These are phyloP conservation scores for Buphagus erythrorhynchus DNA, from an alignment of 2,797 vertebrate species.

Conservation along the genomic window DNA sequence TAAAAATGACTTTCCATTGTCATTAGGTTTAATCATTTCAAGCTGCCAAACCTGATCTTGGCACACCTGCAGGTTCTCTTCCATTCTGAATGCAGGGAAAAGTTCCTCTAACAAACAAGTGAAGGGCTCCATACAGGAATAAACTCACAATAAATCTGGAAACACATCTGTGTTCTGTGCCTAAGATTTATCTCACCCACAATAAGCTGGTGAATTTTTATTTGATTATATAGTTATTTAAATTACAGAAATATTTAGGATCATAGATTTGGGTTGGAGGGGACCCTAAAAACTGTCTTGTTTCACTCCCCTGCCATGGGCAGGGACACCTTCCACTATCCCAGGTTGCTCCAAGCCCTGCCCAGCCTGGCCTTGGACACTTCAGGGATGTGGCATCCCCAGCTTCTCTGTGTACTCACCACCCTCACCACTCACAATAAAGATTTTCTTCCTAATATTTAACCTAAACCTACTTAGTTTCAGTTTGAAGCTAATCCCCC, in stretches of 20 bases:
- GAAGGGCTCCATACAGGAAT: not conserved
- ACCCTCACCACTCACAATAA: not conserved
- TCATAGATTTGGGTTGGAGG: not conserved
- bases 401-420: not conserved
- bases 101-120: not conserved
- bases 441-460: not conserved
- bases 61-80: not conserved
- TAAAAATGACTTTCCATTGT: not conserved
- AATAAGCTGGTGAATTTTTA: not conserved
- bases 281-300: not conserved
- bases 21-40: conserved; percentile 5
- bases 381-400: not conserved
- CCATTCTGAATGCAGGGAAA: not conserved
- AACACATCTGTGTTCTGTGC: not conserved
- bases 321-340: not conserved
- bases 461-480: not conserved
- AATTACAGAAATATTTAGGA: not conserved
- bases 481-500: not conserved
- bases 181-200: not conserved
- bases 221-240: not conserved
- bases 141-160: not conserved
- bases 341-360: not conserved
- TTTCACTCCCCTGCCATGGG: not conserved
- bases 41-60: not conserved
- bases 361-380: not conserved